These are phyloP conservation scores for Mus spretus DNA, from an alignment of 2,797 vertebrate genomes.

Conservation along the genomic window DNA sequence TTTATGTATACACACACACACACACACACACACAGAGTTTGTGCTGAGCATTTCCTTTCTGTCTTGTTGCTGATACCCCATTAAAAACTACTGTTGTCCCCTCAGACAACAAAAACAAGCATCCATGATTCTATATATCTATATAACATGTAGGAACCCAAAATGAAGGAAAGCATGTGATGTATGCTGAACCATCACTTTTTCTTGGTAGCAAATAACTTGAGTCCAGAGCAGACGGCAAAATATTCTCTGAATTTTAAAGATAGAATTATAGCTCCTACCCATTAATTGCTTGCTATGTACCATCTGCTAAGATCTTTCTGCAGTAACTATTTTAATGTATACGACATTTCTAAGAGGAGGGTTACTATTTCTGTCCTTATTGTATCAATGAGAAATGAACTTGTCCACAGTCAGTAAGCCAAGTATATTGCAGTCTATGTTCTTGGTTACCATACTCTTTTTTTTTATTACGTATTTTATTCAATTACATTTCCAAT, in stretches of 20 bases:
- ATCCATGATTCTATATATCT: background rate
- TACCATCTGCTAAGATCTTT: conserved; percentile 21
- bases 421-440: background rate
- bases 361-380: conserved; percentile 32
- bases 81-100: background rate
- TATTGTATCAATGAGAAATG: conserved; percentile 32
- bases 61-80: background rate
- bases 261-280: conserved; percentile 49
- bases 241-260: conserved; percentile 45
- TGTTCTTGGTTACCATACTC: no score
- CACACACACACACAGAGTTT: background rate
- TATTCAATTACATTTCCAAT: no score
- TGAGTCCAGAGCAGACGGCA: conserved; percentile 28
- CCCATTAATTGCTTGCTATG: background rate
- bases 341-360: background rate
- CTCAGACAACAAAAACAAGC: background rate
- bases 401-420: conserved; percentile 32
- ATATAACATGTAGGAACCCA: background rate
- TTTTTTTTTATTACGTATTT: no score
- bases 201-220: conserved; percentile 51
- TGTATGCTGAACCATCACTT: conserved; percentile 25
- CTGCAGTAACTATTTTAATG: conserved; percentile 50
- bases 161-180: background rate
- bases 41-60: background rate
- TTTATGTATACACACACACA: background rate